Evolutionary conservation across 2,888 invertebrate genomes (phyloP).

Genomic region (Drosophila nr. perissopoda): DNA sequence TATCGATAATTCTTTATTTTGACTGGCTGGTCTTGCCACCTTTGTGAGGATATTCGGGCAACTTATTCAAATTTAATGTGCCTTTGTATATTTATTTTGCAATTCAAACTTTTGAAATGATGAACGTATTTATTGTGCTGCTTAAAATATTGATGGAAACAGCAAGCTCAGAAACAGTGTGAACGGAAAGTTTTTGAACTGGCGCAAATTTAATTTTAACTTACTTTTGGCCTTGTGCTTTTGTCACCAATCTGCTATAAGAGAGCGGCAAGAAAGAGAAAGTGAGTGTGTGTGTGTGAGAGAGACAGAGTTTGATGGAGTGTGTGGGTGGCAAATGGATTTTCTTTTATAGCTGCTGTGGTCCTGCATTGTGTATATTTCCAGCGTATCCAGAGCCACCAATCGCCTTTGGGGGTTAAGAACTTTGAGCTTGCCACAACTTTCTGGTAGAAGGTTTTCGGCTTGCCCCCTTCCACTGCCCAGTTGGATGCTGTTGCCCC

Average conservation of each 20-base stretch:
- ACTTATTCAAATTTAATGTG: constrained; percentile 4
- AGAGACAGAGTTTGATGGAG: not conserved
- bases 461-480: constrained; percentile 1
- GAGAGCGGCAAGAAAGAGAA: not conserved
- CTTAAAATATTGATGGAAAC: constrained; percentile 39
- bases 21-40: not conserved
- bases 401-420: constrained; percentile 53
- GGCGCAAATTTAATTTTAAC: constrained; percentile 66
- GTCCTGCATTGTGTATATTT: constrained; percentile 37
- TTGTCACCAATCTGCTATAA: constrained; percentile 32
- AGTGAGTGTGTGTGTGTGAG: constrained; percentile 1
- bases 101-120: constrained; percentile 34
- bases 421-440: constrained; percentile 78
- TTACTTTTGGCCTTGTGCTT: constrained; percentile 51
- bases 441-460: constrained; percentile 55
- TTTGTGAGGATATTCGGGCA: not conserved
- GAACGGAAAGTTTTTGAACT: constrained; percentile 36
- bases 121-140: constrained; percentile 34
- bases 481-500: constrained; percentile 46
- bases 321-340: constrained; percentile 53
- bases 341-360: constrained; percentile 64
- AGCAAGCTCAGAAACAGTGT: constrained; percentile 9
- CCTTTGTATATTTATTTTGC: constrained; percentile 16
- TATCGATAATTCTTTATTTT: not conserved
- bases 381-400: constrained; percentile 12